Conservation (phyloP, 2,113 vertebrate genomes). For the Passer montanus region DNA sequence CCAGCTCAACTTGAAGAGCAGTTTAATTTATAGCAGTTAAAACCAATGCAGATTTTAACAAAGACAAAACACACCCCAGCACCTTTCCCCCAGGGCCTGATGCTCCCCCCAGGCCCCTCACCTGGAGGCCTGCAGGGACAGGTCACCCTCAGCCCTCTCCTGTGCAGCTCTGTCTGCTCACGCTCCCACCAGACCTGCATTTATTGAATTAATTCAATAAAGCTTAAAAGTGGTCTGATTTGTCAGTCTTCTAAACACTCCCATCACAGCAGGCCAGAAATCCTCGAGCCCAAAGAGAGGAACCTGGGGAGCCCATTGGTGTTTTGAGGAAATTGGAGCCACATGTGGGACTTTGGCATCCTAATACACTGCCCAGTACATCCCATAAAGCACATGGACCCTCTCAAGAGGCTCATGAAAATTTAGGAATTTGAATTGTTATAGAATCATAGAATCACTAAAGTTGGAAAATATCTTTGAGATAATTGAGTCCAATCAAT, state of each 20-base stretch:
- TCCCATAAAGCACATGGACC: neutral
- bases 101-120: neutral
- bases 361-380: neutral
- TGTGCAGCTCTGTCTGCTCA: neutral
- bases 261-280: neutral
- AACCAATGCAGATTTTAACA: rapidly evolving
- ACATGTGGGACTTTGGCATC: neutral
- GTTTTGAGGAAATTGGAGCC: neutral
- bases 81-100: rapidly evolving
- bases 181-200: too few relatives aligned
- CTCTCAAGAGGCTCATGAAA: neutral
- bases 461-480: neutral
- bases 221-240: neutral
- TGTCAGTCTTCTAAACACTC: neutral
- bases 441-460: neutral
- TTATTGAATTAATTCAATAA: neutral
- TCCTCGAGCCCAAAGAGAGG: neutral
- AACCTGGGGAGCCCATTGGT: neutral
- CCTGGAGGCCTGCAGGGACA: neutral
- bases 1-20: rapidly evolving
- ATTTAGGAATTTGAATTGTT: neutral
- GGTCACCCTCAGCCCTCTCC: neutral
- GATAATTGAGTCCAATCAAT: neutral
- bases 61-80: neutral
- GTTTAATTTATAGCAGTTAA: neutral